These are phyloP conservation scores for Clarias fuscus DNA, from an alignment of 2,797 vertebrate species.

Conservation along the genomic window DNA sequence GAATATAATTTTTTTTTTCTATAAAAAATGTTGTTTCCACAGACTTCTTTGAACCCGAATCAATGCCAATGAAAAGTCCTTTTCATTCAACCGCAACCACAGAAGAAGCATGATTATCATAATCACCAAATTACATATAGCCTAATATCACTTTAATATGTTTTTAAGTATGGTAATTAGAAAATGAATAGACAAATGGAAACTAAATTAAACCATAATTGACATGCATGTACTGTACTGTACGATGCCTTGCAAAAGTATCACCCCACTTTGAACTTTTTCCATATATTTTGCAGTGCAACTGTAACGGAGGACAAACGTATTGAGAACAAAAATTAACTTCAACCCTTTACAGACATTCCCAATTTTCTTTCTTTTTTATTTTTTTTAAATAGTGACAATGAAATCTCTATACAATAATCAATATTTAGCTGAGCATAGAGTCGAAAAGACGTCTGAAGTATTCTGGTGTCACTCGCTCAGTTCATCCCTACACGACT, in stretches of 20 bases:
- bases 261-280: not conserved
- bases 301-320: too few species aligned
- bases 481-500: too few species aligned
- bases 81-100: slow-evolving; percentile 2
- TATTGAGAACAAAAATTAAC: too few species aligned
- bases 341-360: too few species aligned
- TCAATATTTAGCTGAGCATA: too few species aligned
- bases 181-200: not conserved
- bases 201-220: not conserved
- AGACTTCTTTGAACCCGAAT: not conserved
- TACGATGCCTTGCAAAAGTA: not conserved
- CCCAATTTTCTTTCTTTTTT: too few species aligned
- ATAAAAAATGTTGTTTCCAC: not conserved
- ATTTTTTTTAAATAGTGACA: too few species aligned
- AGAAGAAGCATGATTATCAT: not conserved
- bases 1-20: not conserved
- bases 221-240: not conserved
- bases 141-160: not conserved
- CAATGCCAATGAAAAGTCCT: not conserved
- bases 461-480: too few species aligned
- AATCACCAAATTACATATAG: not conserved
- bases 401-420: too few species aligned
- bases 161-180: not conserved
- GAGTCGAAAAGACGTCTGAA: too few species aligned
- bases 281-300: not conserved